Conservation (phyloP, 2,888 invertebrate genomes). For the Vesta saturnalis region DNA sequence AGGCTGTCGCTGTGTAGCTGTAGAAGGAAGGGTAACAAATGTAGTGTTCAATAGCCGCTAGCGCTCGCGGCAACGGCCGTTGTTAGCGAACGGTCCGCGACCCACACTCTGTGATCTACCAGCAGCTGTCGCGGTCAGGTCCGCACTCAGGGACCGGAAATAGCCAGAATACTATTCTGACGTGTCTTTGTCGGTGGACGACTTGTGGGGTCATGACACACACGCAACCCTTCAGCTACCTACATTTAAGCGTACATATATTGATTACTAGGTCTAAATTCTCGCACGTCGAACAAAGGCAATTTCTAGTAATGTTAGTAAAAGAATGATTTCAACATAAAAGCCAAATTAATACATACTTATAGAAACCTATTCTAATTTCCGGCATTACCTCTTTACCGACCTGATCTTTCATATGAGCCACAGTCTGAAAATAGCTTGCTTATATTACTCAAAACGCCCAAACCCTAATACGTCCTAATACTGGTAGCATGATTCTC, state of each 20-base stretch:
- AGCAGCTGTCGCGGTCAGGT: slow-evolving; percentile 49
- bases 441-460: too few species aligned
- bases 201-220: slow-evolving; percentile 23
- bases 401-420: too few species aligned
- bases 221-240: slow-evolving; percentile 33
- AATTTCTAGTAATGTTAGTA: background rate
- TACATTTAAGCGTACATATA: slow-evolving; percentile 27
- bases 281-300: slow-evolving; percentile 6
- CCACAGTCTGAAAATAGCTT: too few species aligned
- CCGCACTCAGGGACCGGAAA: slow-evolving; percentile 47
- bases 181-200: slow-evolving; percentile 33
- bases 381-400: too few species aligned
- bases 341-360: too few species aligned
- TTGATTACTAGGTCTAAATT: slow-evolving; percentile 28
- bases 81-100: slow-evolving; percentile 65
- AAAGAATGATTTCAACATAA: too few species aligned
- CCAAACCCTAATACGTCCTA: too few species aligned
- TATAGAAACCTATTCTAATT: too few species aligned
- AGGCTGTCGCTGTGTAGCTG: too few species aligned
- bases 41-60: slow-evolving; percentile 62
- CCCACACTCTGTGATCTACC: slow-evolving; percentile 47
- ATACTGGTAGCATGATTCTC: too few species aligned
- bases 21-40: slow-evolving; percentile 32
- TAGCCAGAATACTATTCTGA: slow-evolving; percentile 36
- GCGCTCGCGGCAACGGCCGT: slow-evolving; percentile 63